Evolutionary conservation across 2,797 vertebrate genomes (phyloP), one percentile per base, ranked within the genome.

Genomic region (Merluccius polli): DNA sequence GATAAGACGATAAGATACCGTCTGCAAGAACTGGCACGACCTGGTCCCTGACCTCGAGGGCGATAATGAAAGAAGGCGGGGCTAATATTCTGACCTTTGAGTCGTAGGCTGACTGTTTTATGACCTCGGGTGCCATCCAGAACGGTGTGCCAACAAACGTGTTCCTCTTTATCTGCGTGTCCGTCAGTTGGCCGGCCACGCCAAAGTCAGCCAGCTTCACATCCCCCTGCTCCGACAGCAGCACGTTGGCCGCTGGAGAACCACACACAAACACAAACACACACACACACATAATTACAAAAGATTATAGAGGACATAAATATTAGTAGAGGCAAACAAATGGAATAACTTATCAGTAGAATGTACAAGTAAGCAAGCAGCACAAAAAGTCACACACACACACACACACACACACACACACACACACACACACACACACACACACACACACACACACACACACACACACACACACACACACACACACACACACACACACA

Each of bases 91-190:
- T 90, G 85, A 97, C 98, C 96, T 99, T 99, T 36, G 95, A 99
- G 87, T 99, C 98, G 7, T 99, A 99, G 1, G 97, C 96, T 0
- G 98, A 98, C 79, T 99, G 98, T 83, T 98, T 98, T 86, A 99
- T 99, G 90, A 99, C 98, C 88, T 99, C 98, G 2, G 98, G 98
- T 2, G 97, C 98, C 97, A 99, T 99, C 98, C 98, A 99, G 90
- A 99, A 99, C 0, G 97, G 98, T 36, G 97, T 99, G 73, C 98
- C 98, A 73, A 99, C 98, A 84, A 99, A 99, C 0, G 98, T 99
- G 85, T 99, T 99, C 85, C 97, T 95, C 84, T 99, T 99, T 87
- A 99, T 99, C 91, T 99, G 98, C 0, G 98, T 99, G 85, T 99
- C 98, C 0, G 98, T 98, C 81, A 99, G 90, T 87, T 99, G 98